Conservation (phyloP, 2,797 vertebrate genomes). For the Mionectes olivaceus region DNA sequence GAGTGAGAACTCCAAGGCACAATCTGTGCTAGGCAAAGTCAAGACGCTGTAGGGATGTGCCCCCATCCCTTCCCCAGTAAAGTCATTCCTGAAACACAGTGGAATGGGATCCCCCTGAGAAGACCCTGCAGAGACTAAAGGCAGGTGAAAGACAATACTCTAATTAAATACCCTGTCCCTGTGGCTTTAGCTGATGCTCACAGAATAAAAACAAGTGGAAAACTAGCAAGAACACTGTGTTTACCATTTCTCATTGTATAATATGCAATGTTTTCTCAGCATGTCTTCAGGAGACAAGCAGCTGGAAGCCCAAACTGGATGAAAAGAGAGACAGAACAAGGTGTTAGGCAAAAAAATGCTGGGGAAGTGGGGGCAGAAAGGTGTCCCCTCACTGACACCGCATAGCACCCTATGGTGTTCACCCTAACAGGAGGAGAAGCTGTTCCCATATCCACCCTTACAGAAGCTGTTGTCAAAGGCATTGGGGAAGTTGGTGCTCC, state of each 20-base stretch:
- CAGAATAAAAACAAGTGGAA: conserved; percentile 37
- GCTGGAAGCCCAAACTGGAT: not conserved
- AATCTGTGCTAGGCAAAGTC: not conserved
- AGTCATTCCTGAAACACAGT: not conserved
- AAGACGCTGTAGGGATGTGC: not conserved
- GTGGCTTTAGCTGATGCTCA: conserved; percentile 5
- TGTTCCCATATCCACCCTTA: not conserved
- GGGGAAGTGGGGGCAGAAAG: too few relatives aligned
- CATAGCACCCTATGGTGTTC: not conserved
- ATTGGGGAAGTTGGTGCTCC: not conserved
- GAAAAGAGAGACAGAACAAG: conserved; percentile 11
- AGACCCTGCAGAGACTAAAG: not conserved
- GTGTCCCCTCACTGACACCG: not conserved
- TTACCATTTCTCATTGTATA: conserved; percentile 1
- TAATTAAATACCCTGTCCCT: conserved; percentile 25
- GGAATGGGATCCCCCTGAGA: not conserved
- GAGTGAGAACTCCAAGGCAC: not conserved
- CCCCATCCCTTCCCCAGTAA: not conserved
- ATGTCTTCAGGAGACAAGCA: not conserved
- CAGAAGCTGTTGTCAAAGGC: not conserved
- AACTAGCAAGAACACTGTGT: conserved; percentile 34
- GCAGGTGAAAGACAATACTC: conserved; percentile 10
- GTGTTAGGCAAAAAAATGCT: not conserved
- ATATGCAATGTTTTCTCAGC: conserved; percentile 46
- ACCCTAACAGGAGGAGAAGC: not conserved